Evolutionary conservation across 2,888 invertebrate species (phyloP), one percentile per base, ranked within the genome.

Genomic region (Synanthedon andrenaeformis): DNA sequence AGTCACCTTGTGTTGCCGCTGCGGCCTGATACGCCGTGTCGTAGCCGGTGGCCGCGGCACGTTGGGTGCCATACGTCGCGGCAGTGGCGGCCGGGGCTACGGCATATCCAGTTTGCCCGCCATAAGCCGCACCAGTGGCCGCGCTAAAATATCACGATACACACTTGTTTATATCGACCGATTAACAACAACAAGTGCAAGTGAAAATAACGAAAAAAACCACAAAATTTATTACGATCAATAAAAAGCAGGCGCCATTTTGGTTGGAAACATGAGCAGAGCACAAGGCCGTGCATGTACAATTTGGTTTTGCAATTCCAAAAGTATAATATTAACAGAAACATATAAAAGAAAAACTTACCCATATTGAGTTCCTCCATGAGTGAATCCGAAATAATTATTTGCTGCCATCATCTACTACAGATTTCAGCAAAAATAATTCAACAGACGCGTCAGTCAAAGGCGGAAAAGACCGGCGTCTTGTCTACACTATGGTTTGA

Each of bases 381-480:
- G 96, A 74, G 95, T 94, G 91, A 96, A 96, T 79, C 96, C 96
- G 86, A 96, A 96, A 90, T 96, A 96, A 91, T 96, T 96, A 90
- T 96, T 96, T 86, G 95, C 92, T 87, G 94, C 94, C 94, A 94
- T 93, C 79, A 81, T 87, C 82, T 74, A 86, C 81, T 72, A 78
- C 79, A 6, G 35, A 79, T 79, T 76, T 82, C 78, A 77, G 74
- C 78, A 70, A 72, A 70, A 76, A 82, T 70, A 76, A 81, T 82
- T 81, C 73, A 76, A 72, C 78, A 49, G 78, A 77, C 79, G 81
- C 82, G 76, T 80, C 78, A 70, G 63, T 13, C 35, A 17, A 49
- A 51, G 72, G 69, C 76, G 78, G 76, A 83, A 85, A 81, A 80
- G 82, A 72, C 83, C 85, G 84, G 85, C 78, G 77, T 80, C 78